phyloP scores from a whole-genome alignment of 1,140 invertebrate species.

The Drosophila orena region DNA sequence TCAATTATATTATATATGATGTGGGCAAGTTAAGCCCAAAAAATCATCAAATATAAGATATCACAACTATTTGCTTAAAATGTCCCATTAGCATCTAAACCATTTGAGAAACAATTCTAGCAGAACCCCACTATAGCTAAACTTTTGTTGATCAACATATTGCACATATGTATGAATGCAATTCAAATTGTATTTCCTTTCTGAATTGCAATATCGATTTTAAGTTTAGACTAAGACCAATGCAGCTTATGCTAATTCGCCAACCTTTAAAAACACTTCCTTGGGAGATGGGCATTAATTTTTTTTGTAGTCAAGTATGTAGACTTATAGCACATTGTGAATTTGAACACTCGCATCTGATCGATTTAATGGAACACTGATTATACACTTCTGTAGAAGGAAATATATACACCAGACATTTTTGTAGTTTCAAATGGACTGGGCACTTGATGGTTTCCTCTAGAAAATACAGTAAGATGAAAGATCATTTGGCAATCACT shows the following conservation, averaged over 20 bases:
- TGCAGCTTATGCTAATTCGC: not conserved
- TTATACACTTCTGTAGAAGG: constrained; percentile 32
- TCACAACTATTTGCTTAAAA: constrained; percentile 3
- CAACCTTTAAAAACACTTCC: not conserved
- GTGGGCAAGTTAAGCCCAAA: not conserved
- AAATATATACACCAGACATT: constrained; percentile 49
- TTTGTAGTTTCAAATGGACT: constrained; percentile 43
- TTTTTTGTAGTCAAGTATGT: constrained; percentile 10
- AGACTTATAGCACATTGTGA: constrained; percentile 46
- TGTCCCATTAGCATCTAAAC: not conserved
- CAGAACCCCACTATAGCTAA: not conserved
- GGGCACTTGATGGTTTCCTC: not conserved
- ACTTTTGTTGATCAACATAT: not conserved
- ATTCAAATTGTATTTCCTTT: not conserved
- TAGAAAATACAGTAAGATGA: not conserved
- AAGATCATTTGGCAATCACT: no score
- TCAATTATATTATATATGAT: constrained; percentile 11
- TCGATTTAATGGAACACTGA: constrained; percentile 51
- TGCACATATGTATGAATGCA: not conserved
- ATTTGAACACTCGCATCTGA: constrained; percentile 54
- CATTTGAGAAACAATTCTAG: not conserved
- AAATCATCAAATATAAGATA: constrained; percentile 1
- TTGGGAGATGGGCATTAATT: not conserved
- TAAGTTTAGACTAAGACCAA: not conserved
- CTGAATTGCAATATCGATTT: not conserved